These are phyloP conservation scores for Sminthopsis crassicaudata DNA, from an alignment of 2,113 vertebrate species.

Conservation along the genomic window DNA sequence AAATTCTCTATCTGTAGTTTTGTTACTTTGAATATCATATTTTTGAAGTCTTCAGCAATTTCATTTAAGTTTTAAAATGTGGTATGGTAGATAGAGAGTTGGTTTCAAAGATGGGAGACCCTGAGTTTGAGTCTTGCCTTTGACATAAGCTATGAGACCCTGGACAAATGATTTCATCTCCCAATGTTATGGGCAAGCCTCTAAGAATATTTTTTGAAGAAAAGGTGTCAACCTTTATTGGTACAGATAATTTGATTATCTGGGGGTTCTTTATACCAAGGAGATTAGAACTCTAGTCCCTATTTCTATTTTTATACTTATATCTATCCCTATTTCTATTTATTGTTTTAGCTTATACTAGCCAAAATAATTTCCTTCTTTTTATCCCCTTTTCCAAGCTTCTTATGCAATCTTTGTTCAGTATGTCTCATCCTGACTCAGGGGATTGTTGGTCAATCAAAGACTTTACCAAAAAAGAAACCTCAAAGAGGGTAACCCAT, in stretches of 20 bases:
- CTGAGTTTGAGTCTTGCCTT: not conserved
- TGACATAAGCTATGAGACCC: not conserved
- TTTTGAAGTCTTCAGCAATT: not conserved
- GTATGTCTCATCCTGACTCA: not conserved
- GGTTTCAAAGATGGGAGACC: not conserved
- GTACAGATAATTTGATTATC: not conserved
- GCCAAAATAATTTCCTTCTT: not conserved
- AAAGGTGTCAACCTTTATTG: not conserved
- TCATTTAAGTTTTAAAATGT: not conserved
- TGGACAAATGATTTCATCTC: not conserved
- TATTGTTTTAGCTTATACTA: not conserved
- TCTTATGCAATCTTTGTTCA: not conserved
- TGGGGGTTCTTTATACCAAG: not conserved
- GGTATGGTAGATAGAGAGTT: not conserved
- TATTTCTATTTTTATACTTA: not conserved
- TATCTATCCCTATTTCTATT: not conserved
- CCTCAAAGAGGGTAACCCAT: constrained; percentile 19
- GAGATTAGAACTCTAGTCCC: not conserved
- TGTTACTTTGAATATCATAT: not conserved
- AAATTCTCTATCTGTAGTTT: not conserved
- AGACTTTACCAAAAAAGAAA: not conserved
- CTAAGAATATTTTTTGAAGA: not conserved
- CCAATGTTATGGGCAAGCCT: not conserved
- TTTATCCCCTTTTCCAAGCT: not conserved
- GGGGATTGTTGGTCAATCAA: constrained; percentile 19